phyloP scores from a whole-genome alignment of 2,797 vertebrate genomes.

The Scarus forsteni region DNA sequence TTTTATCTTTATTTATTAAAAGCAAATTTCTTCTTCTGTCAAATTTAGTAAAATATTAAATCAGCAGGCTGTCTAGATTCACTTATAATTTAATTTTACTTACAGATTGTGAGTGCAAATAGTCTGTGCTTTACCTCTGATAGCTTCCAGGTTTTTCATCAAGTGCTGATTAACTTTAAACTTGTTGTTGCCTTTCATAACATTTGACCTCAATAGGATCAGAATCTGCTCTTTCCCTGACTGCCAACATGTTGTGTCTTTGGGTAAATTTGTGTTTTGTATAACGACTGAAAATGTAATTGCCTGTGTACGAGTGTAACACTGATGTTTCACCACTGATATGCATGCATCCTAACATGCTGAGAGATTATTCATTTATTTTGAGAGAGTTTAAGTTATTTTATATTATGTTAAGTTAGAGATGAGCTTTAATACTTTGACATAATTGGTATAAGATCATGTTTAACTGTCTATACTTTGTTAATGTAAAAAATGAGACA shows the following conservation, averaged over 20 bases:
- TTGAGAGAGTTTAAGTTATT: neutral
- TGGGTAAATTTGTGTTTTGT: slow-evolving; percentile 15
- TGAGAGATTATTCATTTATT: neutral
- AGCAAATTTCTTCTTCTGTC: too few species aligned
- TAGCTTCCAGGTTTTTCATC: slow-evolving; percentile 12
- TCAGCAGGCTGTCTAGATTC: too few species aligned
- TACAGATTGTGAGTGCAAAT: too few species aligned
- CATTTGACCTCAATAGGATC: slow-evolving; percentile 10
- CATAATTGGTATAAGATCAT: neutral
- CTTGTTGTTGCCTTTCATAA: slow-evolving; percentile 2
- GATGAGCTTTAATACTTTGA: slow-evolving; percentile 4
- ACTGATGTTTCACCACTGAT: neutral
- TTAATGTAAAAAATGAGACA: neutral
- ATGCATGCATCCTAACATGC: neutral
- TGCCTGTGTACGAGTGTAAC: slow-evolving; percentile 11
- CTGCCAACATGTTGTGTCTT: slow-evolving; percentile 2
- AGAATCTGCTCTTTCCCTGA: slow-evolving; percentile 7
- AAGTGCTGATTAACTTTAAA: neutral
- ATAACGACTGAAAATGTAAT: neutral
- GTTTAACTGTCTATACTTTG: neutral
- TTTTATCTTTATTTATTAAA: too few species aligned
- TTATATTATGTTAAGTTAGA: neutral
- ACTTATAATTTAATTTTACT: too few species aligned
- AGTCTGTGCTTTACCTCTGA: neutral
- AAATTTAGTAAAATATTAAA: too few species aligned